Evolutionary conservation across 2,113 vertebrate genomes (phyloP).

Genomic region (Crypturellus undulatus): DNA sequence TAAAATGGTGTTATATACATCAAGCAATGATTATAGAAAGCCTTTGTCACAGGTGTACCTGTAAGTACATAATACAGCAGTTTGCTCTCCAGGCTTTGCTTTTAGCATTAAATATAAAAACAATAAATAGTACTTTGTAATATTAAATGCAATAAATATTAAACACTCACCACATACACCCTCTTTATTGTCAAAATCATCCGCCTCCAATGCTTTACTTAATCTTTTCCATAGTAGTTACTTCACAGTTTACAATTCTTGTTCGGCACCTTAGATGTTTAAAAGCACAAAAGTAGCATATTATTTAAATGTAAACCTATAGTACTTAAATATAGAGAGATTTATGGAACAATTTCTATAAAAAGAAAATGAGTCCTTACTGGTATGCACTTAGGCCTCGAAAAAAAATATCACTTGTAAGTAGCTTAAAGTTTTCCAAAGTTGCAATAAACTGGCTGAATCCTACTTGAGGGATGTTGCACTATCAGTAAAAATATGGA

Average conservation of each 20-base stretch:
- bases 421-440: not conserved
- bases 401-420: not conserved
- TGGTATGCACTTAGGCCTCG: conserved; percentile 15
- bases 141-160: conserved; percentile 53
- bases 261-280: conserved; percentile 79
- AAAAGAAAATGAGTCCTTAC: not conserved
- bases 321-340: conserved; percentile 34
- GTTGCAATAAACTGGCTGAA: not conserved
- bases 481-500: not conserved
- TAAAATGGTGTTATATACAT: conserved; percentile 47
- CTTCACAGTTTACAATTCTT: conserved; percentile 83
- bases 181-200: conserved; percentile 76
- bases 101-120: conserved; percentile 44
- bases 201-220: conserved; percentile 77
- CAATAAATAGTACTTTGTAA: conserved; percentile 57
- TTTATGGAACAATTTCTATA: conserved; percentile 44
- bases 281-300: conserved; percentile 58
- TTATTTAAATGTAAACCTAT: conserved; percentile 56
- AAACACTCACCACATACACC: conserved; percentile 79
- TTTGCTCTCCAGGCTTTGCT: conserved; percentile 31
- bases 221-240: conserved; percentile 81
- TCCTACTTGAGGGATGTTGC: not conserved
- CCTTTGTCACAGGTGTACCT: conserved; percentile 26
- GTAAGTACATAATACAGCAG: conserved; percentile 22
- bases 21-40: conserved; percentile 19